A percentile compares a stretch with the other conserved stretches of the same genome.
These are phyloP conservation scores for Climacteris rufus DNA, from an alignment of 2,113 vertebrate genomes.

Conservation along the genomic window DNA sequence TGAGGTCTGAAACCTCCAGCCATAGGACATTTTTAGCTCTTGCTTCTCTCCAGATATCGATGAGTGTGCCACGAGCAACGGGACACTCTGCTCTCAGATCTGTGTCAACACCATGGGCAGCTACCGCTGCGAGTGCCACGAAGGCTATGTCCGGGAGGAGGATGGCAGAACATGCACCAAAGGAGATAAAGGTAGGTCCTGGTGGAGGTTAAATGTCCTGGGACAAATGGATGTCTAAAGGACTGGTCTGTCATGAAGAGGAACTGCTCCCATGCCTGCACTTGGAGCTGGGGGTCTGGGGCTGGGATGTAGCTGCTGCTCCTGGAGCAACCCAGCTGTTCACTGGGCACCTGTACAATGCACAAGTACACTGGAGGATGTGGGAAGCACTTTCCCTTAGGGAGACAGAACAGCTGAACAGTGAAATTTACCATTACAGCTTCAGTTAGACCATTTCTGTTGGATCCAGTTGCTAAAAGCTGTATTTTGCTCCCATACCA, in stretches of 20 bases:
- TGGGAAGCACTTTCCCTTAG: background rate
- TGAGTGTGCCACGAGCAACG: slow-evolving; percentile 83
- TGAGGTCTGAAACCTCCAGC: background rate
- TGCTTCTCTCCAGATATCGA: slow-evolving; percentile 81
- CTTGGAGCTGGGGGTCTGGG: background rate
- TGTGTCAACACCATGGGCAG: slow-evolving; percentile 90
- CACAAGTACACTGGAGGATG: background rate
- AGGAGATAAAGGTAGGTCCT: slow-evolving; percentile 81
- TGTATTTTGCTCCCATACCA: fast-evolving
- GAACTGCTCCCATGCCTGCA: fast-evolving
- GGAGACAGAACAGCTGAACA: background rate
- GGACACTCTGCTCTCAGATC: slow-evolving; percentile 84
- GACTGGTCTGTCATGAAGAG: background rate
- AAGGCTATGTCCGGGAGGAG: slow-evolving; percentile 83
- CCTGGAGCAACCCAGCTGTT: fast-evolving
- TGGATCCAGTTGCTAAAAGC: background rate
- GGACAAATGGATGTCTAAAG: fast-evolving
- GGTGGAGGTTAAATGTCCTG: background rate
- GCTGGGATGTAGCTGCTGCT: background rate
- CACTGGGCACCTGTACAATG: fast-evolving
- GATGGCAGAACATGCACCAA: slow-evolving; percentile 87
- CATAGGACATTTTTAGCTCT: background rate
- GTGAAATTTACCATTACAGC: background rate
- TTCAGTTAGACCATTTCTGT: background rate
- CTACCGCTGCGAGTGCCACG: slow-evolving; percentile 89